A percentile compares a stretch with the other conserved stretches of the same genome.
These are phyloP conservation scores for Sinosuthora webbiana DNA, from an alignment of 2,113 vertebrate species.

Conservation along the genomic window DNA sequence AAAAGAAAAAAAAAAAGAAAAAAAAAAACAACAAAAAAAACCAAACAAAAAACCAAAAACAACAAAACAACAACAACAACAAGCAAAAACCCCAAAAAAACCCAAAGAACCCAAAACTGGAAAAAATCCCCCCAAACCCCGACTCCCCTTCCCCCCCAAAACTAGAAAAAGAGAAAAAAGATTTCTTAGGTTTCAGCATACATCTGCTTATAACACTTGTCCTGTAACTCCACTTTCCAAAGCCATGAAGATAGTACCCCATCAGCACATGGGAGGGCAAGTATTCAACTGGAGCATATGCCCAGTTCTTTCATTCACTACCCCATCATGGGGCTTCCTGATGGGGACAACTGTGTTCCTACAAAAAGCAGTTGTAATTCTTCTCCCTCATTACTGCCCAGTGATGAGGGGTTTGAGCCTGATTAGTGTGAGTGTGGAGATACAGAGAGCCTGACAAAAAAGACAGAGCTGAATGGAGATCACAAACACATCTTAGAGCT, in stretches of 20 bases:
- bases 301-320: neutral
- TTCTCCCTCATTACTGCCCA: neutral
- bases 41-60: neutral
- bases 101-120: no score
- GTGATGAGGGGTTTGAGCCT: neutral
- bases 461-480: conserved; percentile 3
- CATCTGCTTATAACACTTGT: neutral
- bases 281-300: neutral
- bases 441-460: neutral
- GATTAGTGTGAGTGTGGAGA: neutral
- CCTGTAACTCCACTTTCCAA: neutral
- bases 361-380: neutral
- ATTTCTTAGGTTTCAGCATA: neutral
- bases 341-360: fast-evolving
- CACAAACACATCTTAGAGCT: neutral
- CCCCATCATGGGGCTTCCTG: neutral
- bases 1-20: neutral
- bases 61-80: neutral
- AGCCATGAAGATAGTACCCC: neutral
- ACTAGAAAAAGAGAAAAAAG: neutral
- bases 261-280: neutral
- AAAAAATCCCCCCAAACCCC: no score
- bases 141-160: neutral
- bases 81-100: no score
- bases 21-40: neutral